phyloP scores from a whole-genome alignment of 2,888 invertebrate species.

The Brenthis daphne region DNA sequence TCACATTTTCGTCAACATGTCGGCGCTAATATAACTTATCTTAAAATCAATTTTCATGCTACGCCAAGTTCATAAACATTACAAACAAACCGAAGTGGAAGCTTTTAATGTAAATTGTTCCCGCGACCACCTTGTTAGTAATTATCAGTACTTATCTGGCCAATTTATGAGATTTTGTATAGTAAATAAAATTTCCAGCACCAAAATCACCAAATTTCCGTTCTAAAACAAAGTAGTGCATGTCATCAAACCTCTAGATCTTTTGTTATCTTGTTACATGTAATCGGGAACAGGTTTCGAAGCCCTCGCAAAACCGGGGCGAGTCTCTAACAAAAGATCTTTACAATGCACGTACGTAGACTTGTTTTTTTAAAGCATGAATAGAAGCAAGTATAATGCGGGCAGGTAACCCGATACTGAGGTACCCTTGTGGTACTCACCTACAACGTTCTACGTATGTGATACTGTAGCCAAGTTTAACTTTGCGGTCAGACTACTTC shows the following conservation, averaged over 20 bases:
- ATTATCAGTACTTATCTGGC: too few relatives aligned
- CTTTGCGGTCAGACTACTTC: conserved; percentile 38
- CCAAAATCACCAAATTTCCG: not conserved
- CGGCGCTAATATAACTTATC: conserved; percentile 23
- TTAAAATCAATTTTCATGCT: conserved; percentile 15
- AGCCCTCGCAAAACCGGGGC: conserved; percentile 55
- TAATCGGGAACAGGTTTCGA: conserved; percentile 61
- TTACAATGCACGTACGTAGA: conserved; percentile 51
- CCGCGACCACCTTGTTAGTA: too few relatives aligned
- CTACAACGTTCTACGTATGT: conserved; percentile 33
- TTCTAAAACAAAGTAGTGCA: conserved; percentile 21
- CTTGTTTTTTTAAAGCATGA: conserved; percentile 57
- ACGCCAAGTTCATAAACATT: not conserved
- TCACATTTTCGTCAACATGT: conserved; percentile 34
- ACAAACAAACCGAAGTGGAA: not conserved
- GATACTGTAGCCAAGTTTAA: conserved; percentile 33
- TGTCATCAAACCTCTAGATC: conserved; percentile 43
- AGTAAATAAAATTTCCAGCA: not conserved
- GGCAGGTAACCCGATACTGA: conserved; percentile 42
- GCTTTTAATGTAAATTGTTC: too few relatives aligned
- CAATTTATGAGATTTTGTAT: too few relatives aligned
- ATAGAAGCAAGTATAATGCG: conserved; percentile 59
- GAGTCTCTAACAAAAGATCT: conserved; percentile 58
- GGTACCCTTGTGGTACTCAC: conserved; percentile 36
- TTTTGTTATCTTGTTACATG: conserved; percentile 55